These are phyloP conservation scores for Macroglossus sobrinus DNA, from an alignment of 2,113 vertebrate species.

Conservation along the genomic window DNA sequence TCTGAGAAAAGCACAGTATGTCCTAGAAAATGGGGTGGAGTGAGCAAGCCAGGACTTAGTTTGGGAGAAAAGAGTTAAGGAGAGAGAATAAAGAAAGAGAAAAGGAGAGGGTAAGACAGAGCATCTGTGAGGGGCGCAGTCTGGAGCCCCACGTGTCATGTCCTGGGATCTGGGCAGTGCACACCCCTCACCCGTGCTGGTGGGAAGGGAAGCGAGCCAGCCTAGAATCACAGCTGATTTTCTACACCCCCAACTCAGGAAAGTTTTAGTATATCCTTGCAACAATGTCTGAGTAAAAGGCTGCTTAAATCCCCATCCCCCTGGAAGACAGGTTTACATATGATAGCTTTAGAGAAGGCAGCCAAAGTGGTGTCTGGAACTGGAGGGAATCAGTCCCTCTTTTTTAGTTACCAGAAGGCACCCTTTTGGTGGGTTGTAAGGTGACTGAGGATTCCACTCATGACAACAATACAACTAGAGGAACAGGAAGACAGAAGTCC, in stretches of 20 bases:
- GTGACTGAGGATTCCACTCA: not conserved
- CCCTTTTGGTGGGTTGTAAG: not conserved
- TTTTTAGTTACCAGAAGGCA: not conserved
- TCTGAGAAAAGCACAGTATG: not conserved
- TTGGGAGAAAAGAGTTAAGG: not conserved
- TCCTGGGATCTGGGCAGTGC: not conserved
- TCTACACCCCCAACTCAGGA: not conserved
- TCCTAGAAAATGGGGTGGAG: not conserved
- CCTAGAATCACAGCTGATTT: not conserved
- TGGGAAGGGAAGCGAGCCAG: not conserved
- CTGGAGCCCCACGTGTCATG: not conserved
- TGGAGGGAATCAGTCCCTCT: not conserved
- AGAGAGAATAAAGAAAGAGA: not conserved
- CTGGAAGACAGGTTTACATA: not conserved
- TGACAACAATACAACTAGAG: not conserved
- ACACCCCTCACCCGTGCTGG: not conserved
- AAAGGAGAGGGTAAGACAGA: not conserved
- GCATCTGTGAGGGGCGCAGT: not conserved
- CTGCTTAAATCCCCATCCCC: not conserved
- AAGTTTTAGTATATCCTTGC: not conserved
- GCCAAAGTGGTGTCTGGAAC: not conserved
- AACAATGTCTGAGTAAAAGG: not conserved
- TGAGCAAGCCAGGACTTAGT: not conserved
- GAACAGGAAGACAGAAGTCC: not conserved
- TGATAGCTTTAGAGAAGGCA: not conserved